These are phyloP conservation scores for Monochamus alternatus DNA, from an alignment of 2,888 invertebrate species.

Conservation along the genomic window DNA sequence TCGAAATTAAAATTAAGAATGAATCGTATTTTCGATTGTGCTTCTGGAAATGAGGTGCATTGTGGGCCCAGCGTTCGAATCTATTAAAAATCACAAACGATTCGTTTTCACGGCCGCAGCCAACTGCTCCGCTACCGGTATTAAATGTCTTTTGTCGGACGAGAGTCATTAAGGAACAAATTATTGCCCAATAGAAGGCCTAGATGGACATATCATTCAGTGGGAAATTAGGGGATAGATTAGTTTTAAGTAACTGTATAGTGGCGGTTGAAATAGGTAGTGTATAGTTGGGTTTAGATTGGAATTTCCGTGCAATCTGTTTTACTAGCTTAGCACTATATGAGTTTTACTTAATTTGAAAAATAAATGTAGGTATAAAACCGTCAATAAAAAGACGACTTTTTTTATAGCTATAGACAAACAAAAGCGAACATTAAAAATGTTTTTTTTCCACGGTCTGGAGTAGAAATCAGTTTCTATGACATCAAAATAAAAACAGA, in stretches of 20 bases:
- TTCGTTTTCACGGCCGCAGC: conserved; percentile 56
- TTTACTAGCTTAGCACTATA: too few relatives aligned
- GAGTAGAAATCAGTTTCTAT: too few relatives aligned
- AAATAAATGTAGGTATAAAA: too few relatives aligned
- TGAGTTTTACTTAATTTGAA: too few relatives aligned
- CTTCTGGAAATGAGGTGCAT: conserved; percentile 42
- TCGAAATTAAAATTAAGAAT: conserved; percentile 56
- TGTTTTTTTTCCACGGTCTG: too few relatives aligned
- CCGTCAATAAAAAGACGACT: too few relatives aligned
- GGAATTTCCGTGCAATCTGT: neutral
- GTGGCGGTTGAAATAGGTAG: neutral
- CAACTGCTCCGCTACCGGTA: conserved; percentile 53
- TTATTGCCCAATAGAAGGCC: conserved; percentile 18
- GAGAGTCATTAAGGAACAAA: conserved; percentile 38
- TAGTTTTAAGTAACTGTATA: neutral
- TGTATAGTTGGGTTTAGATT: neutral
- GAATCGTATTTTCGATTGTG: conserved; percentile 51
- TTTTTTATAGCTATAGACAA: too few relatives aligned
- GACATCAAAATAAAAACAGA: too few relatives aligned
- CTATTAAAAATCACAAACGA: conserved; percentile 58
- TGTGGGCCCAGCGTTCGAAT: conserved; percentile 34
- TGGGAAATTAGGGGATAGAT: neutral
- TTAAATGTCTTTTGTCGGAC: conserved; percentile 52
- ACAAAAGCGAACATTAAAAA: too few relatives aligned
- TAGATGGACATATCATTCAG: conserved; percentile 23